Percentiles rank a stretch among this genome's conserved stretches.
phyloP scores from a whole-genome alignment of 2,797 vertebrate genomes.

The Poecilia wingei region DNA sequence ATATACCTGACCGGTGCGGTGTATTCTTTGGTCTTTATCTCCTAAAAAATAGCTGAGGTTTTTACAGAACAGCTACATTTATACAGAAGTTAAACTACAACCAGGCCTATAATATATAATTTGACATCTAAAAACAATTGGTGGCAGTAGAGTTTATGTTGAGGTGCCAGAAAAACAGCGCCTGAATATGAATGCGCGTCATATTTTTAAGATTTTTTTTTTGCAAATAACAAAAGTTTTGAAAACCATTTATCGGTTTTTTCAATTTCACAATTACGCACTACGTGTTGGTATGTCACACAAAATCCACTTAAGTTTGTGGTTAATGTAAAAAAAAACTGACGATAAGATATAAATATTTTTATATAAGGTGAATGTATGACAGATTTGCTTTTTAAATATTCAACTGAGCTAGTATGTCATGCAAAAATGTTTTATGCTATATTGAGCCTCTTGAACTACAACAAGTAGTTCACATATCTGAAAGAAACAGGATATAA shows the following conservation, averaged over 20 bases:
- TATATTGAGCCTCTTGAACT: neutral
- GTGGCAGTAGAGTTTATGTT: neutral
- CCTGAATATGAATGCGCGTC: neutral
- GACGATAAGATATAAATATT: neutral
- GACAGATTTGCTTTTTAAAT: neutral
- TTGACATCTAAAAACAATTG: neutral
- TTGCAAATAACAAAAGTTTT: neutral
- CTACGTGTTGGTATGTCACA: neutral
- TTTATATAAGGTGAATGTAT: neutral
- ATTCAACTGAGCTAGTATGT: neutral
- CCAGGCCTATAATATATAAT: neutral
- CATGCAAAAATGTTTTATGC: conserved; percentile 3
- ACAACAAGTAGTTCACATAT: neutral
- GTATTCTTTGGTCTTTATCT: too few relatives aligned
- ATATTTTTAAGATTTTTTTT: neutral
- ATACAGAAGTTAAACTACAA: too few relatives aligned
- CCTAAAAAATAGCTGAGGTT: too few relatives aligned
- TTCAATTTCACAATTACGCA: neutral
- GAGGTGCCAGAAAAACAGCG: neutral
- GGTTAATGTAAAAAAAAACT: neutral
- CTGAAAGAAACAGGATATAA: conserved; percentile 20
- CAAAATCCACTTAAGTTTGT: neutral
- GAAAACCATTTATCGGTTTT: neutral
- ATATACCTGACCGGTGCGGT: too few relatives aligned
- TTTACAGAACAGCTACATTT: too few relatives aligned